Evolutionary conservation across 2,888 invertebrate genomes (phyloP), one percentile per base, ranked within the genome.

Genomic region (Orthonevra nobilis): DNA sequence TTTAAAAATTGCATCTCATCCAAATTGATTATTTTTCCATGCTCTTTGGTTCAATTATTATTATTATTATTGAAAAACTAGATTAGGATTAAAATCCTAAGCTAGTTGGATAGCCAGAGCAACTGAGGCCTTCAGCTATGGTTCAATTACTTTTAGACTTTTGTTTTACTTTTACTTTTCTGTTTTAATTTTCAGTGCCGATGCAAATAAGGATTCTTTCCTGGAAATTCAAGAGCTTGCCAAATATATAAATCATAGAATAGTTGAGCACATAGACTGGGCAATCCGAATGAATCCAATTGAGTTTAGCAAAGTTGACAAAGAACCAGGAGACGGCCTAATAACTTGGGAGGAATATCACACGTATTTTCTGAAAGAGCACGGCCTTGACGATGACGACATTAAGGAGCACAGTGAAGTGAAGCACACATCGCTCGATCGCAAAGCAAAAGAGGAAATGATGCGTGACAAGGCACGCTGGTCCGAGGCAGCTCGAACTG

Each of bases 281-380:
- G 93, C 94, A 0, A 90, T 93, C 82, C 89, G 91, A 84, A 92
- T 92, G 83, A 94, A 94, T 87, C 91, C 92, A 56, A 91, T 91
- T 0, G 87, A 93, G 12, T 94, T 94, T 84, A 91, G 91, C 14
- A 88, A 90, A 32, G 92, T 94, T 38, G 94, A 94, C 83, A 90
- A 90, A 42, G 90, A 91, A 84, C 93, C 93, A 0, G 89, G 91
- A 74, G 93, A 94, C 84, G 89, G 89, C 1, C 81, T 88, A 46
- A 91, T 96, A 32, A 92, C 93, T 0, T 96, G 95, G 95, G 92
- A 93, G 70, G 95, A 96, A 85, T 96, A 95, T 84, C 94, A 94
- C 85, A 89, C 91, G 0, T 93, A 92, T 86, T 95, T 95, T 85
- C 86, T 95, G 48, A 90, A 92, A 70, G 92, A 93, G 26, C 92